phyloP scores from a whole-genome alignment of 2,113 vertebrate genomes.

The Melanotaenia duboulayi region DNA sequence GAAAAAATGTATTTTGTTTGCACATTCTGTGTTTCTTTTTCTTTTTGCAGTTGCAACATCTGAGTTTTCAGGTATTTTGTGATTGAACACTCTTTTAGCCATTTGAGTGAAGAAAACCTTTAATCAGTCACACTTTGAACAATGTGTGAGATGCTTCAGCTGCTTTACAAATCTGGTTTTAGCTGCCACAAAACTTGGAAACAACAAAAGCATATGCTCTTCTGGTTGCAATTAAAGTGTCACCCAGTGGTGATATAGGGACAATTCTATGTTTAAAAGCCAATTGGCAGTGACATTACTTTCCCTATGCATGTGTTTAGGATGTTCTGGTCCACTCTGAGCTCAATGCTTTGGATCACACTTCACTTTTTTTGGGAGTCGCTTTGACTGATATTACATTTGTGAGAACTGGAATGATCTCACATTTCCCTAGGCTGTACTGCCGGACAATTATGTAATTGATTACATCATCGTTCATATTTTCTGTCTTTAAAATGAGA shows the following conservation, averaged over 20 bases:
- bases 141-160: constrained; percentile 7
- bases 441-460: constrained; percentile 17
- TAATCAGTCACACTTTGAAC: constrained; percentile 13
- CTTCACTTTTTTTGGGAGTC: constrained; percentile 39
- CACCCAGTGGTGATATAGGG: constrained; percentile 37
- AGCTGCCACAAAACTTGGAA: constrained; percentile 10
- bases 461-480: constrained; percentile 54
- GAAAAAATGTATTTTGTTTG: not conserved
- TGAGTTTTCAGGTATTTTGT: too few species aligned
- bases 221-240: constrained; percentile 56
- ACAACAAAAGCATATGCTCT: constrained; percentile 41
- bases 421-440: constrained; percentile 44
- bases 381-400: constrained; percentile 62
- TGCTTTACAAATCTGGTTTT: constrained; percentile 4
- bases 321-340: constrained; percentile 28
- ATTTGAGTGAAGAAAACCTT: not conserved
- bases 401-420: constrained; percentile 44
- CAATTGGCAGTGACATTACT: constrained; percentile 42
- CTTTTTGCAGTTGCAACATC: too few species aligned
- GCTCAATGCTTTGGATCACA: constrained; percentile 11
- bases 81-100: not conserved
- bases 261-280: constrained; percentile 50
- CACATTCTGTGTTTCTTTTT: not conserved
- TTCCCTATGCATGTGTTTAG: constrained; percentile 41
- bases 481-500: not conserved